Conservation (phyloP, 2,797 vertebrate genomes). For the Taenioides sp. region DNA sequence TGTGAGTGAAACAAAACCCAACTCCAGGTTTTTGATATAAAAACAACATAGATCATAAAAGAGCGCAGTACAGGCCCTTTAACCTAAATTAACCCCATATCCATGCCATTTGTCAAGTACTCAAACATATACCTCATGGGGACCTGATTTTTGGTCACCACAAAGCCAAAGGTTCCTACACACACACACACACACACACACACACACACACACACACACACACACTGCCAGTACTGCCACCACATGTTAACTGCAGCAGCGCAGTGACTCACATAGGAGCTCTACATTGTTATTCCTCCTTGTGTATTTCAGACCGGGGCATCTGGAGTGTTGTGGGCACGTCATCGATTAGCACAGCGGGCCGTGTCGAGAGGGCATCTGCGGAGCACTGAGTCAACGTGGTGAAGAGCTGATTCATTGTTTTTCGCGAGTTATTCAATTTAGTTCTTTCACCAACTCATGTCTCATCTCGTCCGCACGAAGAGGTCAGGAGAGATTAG, state of each 20-base stretch:
- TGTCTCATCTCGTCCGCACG: neutral
- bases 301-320: neutral
- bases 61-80: no score
- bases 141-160: no score
- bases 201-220: neutral
- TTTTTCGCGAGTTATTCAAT: conserved; percentile 24
- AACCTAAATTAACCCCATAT: no score
- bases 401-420: conserved; percentile 10
- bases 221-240: conserved; percentile 36
- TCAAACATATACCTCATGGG: no score
- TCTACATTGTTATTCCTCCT: neutral
- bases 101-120: no score
- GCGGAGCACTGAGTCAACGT: conserved; percentile 7
- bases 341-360: neutral
- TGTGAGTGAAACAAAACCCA: no score
- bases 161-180: no score
- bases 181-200: no score
- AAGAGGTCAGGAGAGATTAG: neutral
- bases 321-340: neutral
- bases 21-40: no score
- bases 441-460: conserved; percentile 6
- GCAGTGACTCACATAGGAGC: neutral
- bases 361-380: neutral
- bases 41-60: no score
- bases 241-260: conserved; percentile 24